phyloP scores from a whole-genome alignment of 2,797 vertebrate species.

The Setipinna tenuifilis region DNA sequence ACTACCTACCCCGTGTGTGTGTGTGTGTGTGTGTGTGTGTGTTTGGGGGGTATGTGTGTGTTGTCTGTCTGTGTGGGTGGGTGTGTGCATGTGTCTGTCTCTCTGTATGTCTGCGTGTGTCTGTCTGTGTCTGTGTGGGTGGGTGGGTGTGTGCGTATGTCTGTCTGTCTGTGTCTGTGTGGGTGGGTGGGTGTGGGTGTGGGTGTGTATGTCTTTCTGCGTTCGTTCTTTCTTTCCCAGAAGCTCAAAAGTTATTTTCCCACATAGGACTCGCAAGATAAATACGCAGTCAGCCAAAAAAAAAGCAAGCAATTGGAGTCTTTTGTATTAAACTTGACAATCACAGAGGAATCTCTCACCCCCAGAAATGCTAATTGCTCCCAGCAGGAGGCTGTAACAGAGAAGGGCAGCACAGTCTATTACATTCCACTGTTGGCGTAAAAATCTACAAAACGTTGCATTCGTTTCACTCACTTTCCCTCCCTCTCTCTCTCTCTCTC shows the following conservation, averaged over 20 bases:
- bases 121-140: not conserved
- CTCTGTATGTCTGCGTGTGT: not conserved
- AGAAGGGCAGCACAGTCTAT: conserved; percentile 60
- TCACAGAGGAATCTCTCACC: conserved; percentile 72
- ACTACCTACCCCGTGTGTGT: too few species aligned
- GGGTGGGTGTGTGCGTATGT: not conserved
- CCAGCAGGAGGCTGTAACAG: conserved; percentile 71
- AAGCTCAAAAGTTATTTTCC: conserved; percentile 45
- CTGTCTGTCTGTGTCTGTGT: not conserved
- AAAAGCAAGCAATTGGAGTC: conserved; percentile 74
- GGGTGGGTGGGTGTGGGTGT: not conserved
- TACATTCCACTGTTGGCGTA: conserved; percentile 62
- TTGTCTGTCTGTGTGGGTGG: too few species aligned
- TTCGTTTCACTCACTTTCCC: conserved; percentile 42
- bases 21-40: too few species aligned
- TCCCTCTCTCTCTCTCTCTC: not conserved
- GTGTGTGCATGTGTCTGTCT: not conserved
- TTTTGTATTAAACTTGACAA: conserved; percentile 69
- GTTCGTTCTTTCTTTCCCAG: conserved; percentile 23
- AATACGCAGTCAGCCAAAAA: conserved; percentile 42
- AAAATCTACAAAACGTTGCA: conserved; percentile 62
- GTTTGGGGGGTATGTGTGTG: too few species aligned
- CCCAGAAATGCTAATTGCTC: conserved; percentile 77
- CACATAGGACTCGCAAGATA: conserved; percentile 47
- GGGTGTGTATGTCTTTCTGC: not conserved